Evolutionary conservation across 2,888 invertebrate species (phyloP).

Genomic region (Nasonia oneida): DNA sequence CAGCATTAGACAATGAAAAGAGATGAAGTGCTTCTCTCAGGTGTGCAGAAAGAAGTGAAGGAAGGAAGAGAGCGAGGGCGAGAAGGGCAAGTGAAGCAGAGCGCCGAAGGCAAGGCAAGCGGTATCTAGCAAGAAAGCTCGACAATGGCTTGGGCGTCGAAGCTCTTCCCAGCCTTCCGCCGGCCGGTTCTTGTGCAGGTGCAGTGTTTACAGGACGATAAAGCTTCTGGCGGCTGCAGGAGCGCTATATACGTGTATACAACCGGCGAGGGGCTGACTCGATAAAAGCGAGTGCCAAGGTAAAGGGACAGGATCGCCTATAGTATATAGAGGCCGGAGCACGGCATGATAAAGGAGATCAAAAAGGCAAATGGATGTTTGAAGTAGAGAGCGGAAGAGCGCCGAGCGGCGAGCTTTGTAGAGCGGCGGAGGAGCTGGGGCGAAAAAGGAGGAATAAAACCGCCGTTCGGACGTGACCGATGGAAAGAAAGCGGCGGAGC

Average conservation of each 20-base stretch:
- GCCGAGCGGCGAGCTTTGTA: background rate
- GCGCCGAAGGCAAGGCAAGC: slow-evolving; percentile 32
- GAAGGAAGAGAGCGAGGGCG: background rate
- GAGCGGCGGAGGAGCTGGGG: background rate
- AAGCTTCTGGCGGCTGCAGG: slow-evolving; percentile 47
- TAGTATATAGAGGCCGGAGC: background rate
- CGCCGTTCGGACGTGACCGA: slow-evolving; percentile 7
- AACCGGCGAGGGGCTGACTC: background rate
- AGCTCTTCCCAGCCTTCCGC: background rate
- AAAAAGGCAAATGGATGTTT: slow-evolving; percentile 48
- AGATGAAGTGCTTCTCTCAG: slow-evolving; percentile 21
- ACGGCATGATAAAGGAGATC: slow-evolving; percentile 45
- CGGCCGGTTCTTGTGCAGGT: slow-evolving; percentile 45
- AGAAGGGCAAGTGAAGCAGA: background rate
- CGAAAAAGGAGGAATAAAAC: background rate
- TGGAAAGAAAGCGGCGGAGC: background rate
- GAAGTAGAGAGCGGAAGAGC: background rate
- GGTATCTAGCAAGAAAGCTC: slow-evolving; percentile 38
- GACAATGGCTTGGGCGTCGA: slow-evolving; percentile 22
- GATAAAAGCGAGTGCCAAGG: slow-evolving; percentile 33
- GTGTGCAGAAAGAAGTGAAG: background rate
- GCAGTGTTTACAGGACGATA: slow-evolving; percentile 59
- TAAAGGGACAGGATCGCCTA: slow-evolving; percentile 20
- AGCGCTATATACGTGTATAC: background rate
- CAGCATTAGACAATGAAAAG: slow-evolving; percentile 32